Evolutionary conservation across 1,140 invertebrate genomes (phyloP), one percentile per base, ranked within the genome.

Genomic region (Drosophila lini): DNA sequence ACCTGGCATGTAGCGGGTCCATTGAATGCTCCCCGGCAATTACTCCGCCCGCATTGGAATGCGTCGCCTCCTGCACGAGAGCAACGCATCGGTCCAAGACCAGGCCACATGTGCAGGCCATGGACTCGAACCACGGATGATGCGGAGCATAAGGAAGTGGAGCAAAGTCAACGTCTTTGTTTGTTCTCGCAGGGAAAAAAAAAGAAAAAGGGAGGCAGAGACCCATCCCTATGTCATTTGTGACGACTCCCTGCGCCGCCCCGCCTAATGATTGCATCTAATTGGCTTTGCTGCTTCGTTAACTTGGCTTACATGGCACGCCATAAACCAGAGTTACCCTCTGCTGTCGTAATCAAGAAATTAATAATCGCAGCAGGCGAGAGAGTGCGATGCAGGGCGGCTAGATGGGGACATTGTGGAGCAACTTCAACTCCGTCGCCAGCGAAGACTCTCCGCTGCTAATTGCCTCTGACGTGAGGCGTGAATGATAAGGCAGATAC

Each of bases 231-330:
- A 42, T 71, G 78, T 80, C 78, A 80, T 77, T 59, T 58, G 57
- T 59, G 64, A 55, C 58, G 74, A 61, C 59, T 78, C 52, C 52
- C 42, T 53, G 57, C 25, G 8, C 8, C 32, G 50, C 45, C 52
- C 55, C 48, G 60, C 50, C 52, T 89, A 75, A 88, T 89, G 83
- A 89, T 89, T 80, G 84, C 84, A 80, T 89, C 84, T 88, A 88
- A 88, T 88, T 88, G 84, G 84, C 84, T 73, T 78, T 88, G 84
- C 81, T 88, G 84, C 84, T 88, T 88, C 80, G 84, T 89, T 88
- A 88, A 84, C 80, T 78, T 84, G 85, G 84, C 84, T 89, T 73
- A 63, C 70, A 78, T 47, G 56, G 77, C 73, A 86, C 62, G 79
- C 64, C 78, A 86, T 81, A 77, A 68, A 67, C 57, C 62, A 58